A percentile compares a stretch with the other conserved stretches of the same genome.
phyloP scores from a whole-genome alignment of 2,113 vertebrate species.

The Emydocephalus ijimae region DNA sequence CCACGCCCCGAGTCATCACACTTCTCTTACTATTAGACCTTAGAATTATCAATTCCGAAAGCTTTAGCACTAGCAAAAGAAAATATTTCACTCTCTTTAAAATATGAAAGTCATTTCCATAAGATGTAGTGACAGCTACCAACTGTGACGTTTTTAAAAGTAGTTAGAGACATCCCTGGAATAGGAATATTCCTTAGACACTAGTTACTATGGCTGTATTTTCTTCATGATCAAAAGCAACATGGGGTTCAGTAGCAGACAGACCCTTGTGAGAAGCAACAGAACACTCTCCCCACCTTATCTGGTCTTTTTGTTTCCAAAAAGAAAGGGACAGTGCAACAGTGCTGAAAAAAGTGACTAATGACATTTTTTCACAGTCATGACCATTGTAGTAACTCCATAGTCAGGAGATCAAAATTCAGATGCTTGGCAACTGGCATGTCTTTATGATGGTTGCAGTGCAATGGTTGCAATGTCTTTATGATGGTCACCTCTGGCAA shows the following conservation, averaged over 20 bases:
- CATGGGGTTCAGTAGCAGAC: neutral
- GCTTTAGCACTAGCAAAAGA: neutral
- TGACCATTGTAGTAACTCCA: too few relatives aligned
- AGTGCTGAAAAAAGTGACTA: too few relatives aligned
- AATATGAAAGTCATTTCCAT: neutral
- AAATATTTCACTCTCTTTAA: neutral
- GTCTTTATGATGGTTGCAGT: too few relatives aligned
- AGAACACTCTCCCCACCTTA: neutral
- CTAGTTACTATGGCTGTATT: neutral
- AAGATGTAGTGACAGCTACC: neutral
- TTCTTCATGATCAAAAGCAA: neutral
- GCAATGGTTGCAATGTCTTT: too few relatives aligned
- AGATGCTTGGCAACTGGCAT: too few relatives aligned
- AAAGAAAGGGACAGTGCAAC: neutral
- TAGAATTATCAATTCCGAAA: neutral
- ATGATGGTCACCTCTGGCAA: too few relatives aligned
- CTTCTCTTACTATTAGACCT: neutral
- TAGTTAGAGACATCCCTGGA: neutral
- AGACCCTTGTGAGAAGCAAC: neutral
- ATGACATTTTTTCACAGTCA: too few relatives aligned
- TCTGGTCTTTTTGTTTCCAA: neutral
- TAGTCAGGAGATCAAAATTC: too few relatives aligned
- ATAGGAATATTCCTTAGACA: neutral
- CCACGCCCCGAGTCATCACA: too few relatives aligned
- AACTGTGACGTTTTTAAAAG: neutral